A percentile compares a stretch with the other conserved stretches of the same genome.
These are phyloP conservation scores for Drosophila neutralis DNA, from an alignment of 2,888 invertebrate genomes.

Conservation along the genomic window DNA sequence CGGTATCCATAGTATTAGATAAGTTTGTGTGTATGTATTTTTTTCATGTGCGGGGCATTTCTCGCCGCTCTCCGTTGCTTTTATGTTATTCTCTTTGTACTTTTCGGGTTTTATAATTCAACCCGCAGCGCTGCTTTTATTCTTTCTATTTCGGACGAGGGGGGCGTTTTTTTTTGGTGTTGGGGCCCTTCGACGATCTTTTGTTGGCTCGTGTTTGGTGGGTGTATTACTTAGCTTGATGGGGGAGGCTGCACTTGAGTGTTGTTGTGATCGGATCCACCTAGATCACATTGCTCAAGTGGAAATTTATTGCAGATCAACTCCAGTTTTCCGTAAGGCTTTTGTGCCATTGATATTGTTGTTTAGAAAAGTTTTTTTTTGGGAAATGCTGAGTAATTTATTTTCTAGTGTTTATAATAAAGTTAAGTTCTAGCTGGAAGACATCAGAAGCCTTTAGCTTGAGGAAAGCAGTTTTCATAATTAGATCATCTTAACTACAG, in stretches of 20 bases:
- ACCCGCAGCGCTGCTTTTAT: conserved; percentile 37
- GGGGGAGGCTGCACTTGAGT: conserved; percentile 23
- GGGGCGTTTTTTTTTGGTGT: conserved; percentile 21
- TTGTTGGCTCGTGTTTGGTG: conserved; percentile 3
- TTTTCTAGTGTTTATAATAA: not conserved
- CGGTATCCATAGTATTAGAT: conserved; percentile 81
- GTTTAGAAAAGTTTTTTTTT: conserved; percentile 4
- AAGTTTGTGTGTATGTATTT: conserved; percentile 45
- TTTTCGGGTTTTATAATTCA: conserved; percentile 22
- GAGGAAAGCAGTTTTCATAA: not conserved
- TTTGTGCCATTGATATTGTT: not conserved
- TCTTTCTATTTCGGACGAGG: conserved; percentile 13
- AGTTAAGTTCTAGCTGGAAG: not conserved
- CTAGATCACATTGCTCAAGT: conserved; percentile 23
- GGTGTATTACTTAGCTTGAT: not conserved
- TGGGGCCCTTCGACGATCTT: conserved; percentile 22
- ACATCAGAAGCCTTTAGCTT: not conserved
- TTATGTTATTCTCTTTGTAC: conserved; percentile 23
- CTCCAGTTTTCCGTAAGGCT: not conserved
- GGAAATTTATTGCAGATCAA: conserved; percentile 45
- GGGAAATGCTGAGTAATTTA: conserved; percentile 14
- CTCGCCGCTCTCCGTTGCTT: conserved; percentile 19
- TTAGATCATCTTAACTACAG: not conserved
- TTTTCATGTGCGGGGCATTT: conserved; percentile 42
- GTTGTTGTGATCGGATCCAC: conserved; percentile 37